These are phyloP conservation scores for Scartelaos histophorus DNA, from an alignment of 2,113 vertebrate species.

Conservation along the genomic window DNA sequence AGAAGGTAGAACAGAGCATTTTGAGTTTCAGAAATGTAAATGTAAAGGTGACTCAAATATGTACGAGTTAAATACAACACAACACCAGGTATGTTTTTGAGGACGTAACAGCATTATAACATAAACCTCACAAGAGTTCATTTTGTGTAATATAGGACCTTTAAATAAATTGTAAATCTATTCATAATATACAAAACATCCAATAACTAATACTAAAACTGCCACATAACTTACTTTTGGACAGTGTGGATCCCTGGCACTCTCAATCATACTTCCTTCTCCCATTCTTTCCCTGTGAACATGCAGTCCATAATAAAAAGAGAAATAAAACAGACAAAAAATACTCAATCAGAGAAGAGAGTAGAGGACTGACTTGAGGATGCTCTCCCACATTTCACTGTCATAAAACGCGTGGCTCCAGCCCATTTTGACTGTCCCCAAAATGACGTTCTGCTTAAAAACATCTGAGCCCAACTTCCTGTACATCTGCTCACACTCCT, in stretches of 20 bases:
- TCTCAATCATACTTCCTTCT: constrained; percentile 90
- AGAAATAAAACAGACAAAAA: not conserved
- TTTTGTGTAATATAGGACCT: too few relatives aligned
- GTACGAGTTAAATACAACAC: too few relatives aligned
- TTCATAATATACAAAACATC: not conserved
- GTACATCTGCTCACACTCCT: constrained; percentile 94
- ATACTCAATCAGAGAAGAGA: not conserved
- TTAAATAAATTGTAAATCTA: not conserved
- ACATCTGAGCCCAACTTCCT: constrained; percentile 91
- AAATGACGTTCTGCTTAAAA: constrained; percentile 95
- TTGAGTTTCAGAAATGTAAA: too few relatives aligned
- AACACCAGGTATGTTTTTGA: too few relatives aligned
- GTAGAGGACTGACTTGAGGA: constrained; percentile 88
- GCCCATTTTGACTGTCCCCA: constrained; percentile 97
- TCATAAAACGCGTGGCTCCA: constrained; percentile 98
- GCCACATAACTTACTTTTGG: constrained; percentile 83
- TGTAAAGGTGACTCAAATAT: too few relatives aligned
- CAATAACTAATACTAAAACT: not conserved
- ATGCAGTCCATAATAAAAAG: not conserved
- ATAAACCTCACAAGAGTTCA: too few relatives aligned
- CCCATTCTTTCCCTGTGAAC: constrained; percentile 89
- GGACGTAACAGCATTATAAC: too few relatives aligned
- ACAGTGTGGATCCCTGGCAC: constrained; percentile 85
- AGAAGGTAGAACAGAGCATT: too few relatives aligned
- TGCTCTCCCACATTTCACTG: constrained; percentile 93